Evolutionary conservation across 2,888 invertebrate species (phyloP).

Genomic region (Keiferia lycopersicella): DNA sequence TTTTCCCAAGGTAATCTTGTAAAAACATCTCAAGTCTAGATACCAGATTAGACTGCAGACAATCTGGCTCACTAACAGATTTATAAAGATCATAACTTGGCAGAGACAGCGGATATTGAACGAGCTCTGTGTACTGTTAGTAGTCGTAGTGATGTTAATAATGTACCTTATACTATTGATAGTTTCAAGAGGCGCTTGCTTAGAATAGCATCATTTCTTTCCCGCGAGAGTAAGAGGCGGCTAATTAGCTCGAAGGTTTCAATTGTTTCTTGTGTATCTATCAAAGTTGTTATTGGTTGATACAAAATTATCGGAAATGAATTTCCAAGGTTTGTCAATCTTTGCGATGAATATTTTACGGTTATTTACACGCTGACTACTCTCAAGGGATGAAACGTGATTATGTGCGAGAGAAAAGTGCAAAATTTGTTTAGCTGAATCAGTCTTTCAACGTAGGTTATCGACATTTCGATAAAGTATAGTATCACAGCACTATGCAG

Average conservation of each 20-base stretch:
- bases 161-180: no score
- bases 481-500: background rate
- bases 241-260: no score
- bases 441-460: background rate
- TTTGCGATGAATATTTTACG: no score
- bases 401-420: no score
- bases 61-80: slow-evolving; percentile 29
- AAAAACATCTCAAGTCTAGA: slow-evolving; percentile 21
- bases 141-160: background rate
- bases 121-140: slow-evolving; percentile 25
- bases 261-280: no score
- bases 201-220: background rate
- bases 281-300: no score
- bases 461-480: background rate
- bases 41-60: slow-evolving; percentile 17
- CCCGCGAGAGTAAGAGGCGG: no score
- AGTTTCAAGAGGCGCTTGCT: background rate
- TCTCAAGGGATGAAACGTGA: no score
- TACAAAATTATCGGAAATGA: no score
- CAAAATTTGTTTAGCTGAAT: background rate
- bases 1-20: background rate
- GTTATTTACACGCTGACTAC: no score
- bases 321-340: no score
- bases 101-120: slow-evolving; percentile 27
- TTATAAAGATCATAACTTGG: slow-evolving; percentile 30